Evolutionary conservation across 2,888 invertebrate species (phyloP), one percentile per base, ranked within the genome.

Genomic region (Thecocarcelia acutangulata): DNA sequence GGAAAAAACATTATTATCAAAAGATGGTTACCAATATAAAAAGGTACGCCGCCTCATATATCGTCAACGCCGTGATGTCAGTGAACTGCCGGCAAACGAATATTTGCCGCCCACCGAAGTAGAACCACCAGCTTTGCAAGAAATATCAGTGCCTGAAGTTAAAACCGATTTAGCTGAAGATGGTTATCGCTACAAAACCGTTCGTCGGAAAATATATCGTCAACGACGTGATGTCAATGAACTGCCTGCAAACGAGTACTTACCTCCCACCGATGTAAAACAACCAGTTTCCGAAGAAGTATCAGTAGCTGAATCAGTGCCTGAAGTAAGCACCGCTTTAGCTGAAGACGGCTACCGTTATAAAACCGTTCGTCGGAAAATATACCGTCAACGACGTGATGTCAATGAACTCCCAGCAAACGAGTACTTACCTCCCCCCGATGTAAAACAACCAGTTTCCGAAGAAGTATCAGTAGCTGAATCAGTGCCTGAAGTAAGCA

Each of bases 31-130:
- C 59, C 85, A 84, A 37, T 86, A 87, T 54, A 86, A 86, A 61
- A 85, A 85, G 15, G 88, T 89, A 13, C 87, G 87, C 63, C 87
- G 88, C 28, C 85, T 86, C 8, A 83, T 84, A 21, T 82, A 81
- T n/a, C 84, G 86, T 15, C 79, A 74, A 2, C 86, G 86, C 33
- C 85, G 85, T 77, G 87, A 86, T 73, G 86, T 86, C 4, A 80
- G 46, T 19, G 87, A 87, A 76, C 63, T 86, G n/a, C 69, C 84
- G 11, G 56, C 84, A 54, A 37, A 50, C 24, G 86, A 87, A 52
- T 88, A 88, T 44, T 58, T 88, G 80, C 88, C 88, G 21, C 88
- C 88, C 0, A 77, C 73, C 2, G 79, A 48, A 21, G 84, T 66
- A 46, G 19, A n/a, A 1, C 40, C 44, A 17, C 8, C 42, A 17